These are phyloP conservation scores for Esox masquinongy DNA, from an alignment of 2,797 vertebrate species.

Conservation along the genomic window DNA sequence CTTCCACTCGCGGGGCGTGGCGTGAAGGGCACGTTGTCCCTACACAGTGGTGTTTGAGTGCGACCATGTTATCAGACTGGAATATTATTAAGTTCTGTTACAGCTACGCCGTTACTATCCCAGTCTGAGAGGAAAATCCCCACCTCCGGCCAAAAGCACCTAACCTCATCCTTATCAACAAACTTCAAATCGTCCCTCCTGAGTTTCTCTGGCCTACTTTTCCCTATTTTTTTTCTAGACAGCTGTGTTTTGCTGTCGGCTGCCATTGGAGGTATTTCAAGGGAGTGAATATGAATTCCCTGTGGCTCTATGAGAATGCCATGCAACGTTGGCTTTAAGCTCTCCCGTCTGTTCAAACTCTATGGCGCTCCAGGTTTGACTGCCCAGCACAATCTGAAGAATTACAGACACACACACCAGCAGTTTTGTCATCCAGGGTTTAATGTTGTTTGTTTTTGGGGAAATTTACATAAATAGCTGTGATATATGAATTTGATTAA, in stretches of 20 bases:
- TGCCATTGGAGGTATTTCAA: slow-evolving; percentile 50
- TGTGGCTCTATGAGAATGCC: slow-evolving; percentile 49
- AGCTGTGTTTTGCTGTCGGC: slow-evolving; percentile 46
- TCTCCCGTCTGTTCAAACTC: slow-evolving; percentile 66
- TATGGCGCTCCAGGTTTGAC: slow-evolving; percentile 58
- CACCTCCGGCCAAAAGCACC: slow-evolving; percentile 23
- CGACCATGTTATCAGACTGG: neutral
- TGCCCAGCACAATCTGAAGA: slow-evolving; percentile 37
- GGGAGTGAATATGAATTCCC: slow-evolving; percentile 28
- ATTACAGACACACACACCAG: neutral
- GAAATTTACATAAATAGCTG: neutral
- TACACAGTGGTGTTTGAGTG: no score
- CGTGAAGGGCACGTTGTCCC: no score
- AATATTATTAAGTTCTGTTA: neutral
- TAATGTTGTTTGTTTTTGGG: neutral
- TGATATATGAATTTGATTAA: no score
- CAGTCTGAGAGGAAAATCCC: slow-evolving; percentile 32
- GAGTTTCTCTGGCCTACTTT: slow-evolving; percentile 38
- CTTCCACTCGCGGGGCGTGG: no score
- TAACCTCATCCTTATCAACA: slow-evolving; percentile 34
- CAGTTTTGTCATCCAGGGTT: neutral
- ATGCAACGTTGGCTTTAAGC: slow-evolving; percentile 43
- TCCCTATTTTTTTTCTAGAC: slow-evolving; percentile 39
- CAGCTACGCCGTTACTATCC: slow-evolving; percentile 17
- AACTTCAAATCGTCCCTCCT: slow-evolving; percentile 20